A percentile compares a stretch with the other conserved stretches of the same genome.
phyloP scores from a whole-genome alignment of 2,113 vertebrate species.

The Oncorhynchus mykiss region DNA sequence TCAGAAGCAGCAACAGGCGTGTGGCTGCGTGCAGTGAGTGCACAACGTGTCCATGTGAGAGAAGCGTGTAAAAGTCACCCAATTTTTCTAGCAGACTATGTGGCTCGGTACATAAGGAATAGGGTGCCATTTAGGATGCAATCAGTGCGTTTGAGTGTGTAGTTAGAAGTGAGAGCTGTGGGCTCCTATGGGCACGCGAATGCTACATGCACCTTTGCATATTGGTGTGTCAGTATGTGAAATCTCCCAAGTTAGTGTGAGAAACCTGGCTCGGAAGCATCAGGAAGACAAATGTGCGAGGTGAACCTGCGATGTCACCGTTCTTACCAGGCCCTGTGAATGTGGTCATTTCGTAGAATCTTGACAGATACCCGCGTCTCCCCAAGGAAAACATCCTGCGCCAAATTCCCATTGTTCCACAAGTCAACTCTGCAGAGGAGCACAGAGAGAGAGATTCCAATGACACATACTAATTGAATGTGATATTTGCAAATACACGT shows the following conservation, averaged over 20 bases:
- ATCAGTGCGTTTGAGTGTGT: not conserved
- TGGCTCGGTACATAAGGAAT: too few relatives aligned
- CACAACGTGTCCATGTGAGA: not conserved
- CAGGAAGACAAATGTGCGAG: not conserved
- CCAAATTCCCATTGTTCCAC: slow-evolving; percentile 96
- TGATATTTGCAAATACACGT: too few relatives aligned
- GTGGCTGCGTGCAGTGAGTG: not conserved
- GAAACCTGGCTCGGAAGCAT: not conserved
- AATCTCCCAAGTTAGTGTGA: not conserved
- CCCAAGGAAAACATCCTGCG: slow-evolving; percentile 92
- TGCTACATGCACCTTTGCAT: not conserved
- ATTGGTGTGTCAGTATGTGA: not conserved
- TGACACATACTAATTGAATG: too few relatives aligned
- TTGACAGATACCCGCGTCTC: slow-evolving; percentile 93
- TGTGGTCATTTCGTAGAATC: slow-evolving; percentile 82
- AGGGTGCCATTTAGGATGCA: too few relatives aligned
- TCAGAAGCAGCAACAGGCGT: not conserved
- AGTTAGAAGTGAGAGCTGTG: not conserved
- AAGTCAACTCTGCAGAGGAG: slow-evolving; percentile 86
- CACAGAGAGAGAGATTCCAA: not conserved
- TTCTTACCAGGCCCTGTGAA: slow-evolving; percentile 91
- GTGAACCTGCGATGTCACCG: not conserved
- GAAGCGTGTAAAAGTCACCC: not conserved
- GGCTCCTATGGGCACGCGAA: not conserved
- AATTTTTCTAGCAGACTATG: too few relatives aligned